These are phyloP conservation scores for Megalopta genalis DNA, from an alignment of 1,140 invertebrate species.

Conservation along the genomic window DNA sequence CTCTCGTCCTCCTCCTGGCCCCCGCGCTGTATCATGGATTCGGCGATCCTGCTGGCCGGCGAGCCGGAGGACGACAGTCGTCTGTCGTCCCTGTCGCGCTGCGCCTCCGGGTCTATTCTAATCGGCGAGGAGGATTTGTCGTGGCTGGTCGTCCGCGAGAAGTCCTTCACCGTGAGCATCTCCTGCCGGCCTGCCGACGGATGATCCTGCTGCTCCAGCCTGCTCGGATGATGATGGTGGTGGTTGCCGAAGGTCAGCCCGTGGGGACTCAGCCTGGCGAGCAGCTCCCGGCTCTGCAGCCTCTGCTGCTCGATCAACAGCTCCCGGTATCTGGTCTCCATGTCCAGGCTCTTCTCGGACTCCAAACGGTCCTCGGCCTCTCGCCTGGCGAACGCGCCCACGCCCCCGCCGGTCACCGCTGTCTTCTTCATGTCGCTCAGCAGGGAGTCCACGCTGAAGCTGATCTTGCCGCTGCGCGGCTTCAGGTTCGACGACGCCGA, in stretches of 20 bases:
- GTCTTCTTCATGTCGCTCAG: conserved; percentile 76
- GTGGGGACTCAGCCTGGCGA: conserved; percentile 74
- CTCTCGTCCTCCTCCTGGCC: conserved; percentile 63
- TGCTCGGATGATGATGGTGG: conserved; percentile 62
- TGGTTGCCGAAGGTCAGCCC: conserved; percentile 57
- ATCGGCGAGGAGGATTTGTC: conserved; percentile 74
- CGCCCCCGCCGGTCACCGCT: conserved; percentile 20
- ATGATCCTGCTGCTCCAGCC: conserved; percentile 62
- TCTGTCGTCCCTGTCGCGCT: conserved; percentile 53
- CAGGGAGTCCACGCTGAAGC: conserved; percentile 78
- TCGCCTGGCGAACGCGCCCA: conserved; percentile 46
- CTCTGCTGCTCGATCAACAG: conserved; percentile 74
- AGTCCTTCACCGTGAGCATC: conserved; percentile 74
- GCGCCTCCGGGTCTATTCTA: conserved; percentile 63
- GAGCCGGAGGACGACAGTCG: conserved; percentile 51
- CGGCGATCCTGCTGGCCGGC: conserved; percentile 53
- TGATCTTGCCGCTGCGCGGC: conserved; percentile 77
- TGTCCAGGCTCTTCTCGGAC: conserved; percentile 67
- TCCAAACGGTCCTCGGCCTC: conserved; percentile 55
- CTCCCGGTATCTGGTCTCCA: conserved; percentile 73
- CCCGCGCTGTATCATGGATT: conserved; percentile 56
- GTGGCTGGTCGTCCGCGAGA: conserved; percentile 68
- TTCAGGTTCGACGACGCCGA: conserved; percentile 76
- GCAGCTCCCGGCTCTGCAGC: conserved; percentile 72
- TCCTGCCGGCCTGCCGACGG: conserved; percentile 64